Evolutionary conservation across 2,888 invertebrate species (phyloP).

Genomic region (Oxycera nigricornis): DNA sequence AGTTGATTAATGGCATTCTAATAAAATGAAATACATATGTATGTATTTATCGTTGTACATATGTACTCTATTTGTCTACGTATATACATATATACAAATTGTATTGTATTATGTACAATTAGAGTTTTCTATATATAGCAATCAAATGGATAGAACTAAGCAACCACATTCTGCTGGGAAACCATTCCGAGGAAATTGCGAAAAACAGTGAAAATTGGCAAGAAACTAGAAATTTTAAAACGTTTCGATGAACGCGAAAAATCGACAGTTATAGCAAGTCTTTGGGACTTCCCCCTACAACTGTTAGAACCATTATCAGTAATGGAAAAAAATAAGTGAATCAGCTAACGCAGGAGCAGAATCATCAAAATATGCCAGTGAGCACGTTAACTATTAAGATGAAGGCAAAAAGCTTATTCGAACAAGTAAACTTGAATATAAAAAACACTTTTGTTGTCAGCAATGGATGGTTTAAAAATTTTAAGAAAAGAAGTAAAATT

Average conservation of each 20-base stretch:
- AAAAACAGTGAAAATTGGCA: background rate
- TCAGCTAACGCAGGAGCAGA: background rate
- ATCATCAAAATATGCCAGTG: too few relatives aligned
- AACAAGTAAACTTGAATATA: background rate
- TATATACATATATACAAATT: background rate
- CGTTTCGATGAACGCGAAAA: background rate
- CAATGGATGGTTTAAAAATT: background rate
- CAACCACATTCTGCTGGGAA: background rate
- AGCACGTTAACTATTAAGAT: background rate
- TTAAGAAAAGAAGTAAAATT: background rate
- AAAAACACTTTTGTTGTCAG: too few relatives aligned
- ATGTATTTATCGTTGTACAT: slow-evolving; percentile 1
- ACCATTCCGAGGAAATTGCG: background rate
- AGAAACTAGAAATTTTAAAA: background rate
- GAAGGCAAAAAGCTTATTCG: background rate
- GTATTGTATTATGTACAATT: slow-evolving; percentile 3
- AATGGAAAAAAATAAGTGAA: background rate
- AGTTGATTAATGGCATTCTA: background rate
- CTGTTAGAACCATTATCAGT: slow-evolving; percentile 1
- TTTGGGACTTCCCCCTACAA: too few relatives aligned
- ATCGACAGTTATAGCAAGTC: slow-evolving; percentile 10
- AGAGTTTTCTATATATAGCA: background rate
- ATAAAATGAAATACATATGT: background rate
- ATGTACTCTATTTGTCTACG: background rate
- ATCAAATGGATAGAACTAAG: slow-evolving; percentile 7